Conservation (phyloP, 37 sponge, comb jelly and placozoan genomes). For the Hexactinellida sp. region DNA sequence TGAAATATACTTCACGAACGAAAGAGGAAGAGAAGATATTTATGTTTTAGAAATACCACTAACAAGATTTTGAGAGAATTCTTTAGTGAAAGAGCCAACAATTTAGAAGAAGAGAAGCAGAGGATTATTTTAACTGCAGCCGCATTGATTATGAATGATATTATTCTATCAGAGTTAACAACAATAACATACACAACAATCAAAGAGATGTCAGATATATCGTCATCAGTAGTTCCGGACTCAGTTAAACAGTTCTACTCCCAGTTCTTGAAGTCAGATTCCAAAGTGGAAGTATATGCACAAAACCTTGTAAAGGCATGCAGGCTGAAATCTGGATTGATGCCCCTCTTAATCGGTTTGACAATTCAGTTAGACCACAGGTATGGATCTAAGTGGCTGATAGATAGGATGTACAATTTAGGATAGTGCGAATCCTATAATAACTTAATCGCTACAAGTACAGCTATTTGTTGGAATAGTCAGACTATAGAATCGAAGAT, state of each 20-base stretch:
- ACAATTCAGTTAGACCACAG: conserved; percentile 23
- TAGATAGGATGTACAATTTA: neutral
- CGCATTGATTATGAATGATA: neutral
- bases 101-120: neutral
- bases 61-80: no score
- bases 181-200: neutral
- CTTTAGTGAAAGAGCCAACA: no score
- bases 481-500: neutral
- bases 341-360: conserved; percentile 16
- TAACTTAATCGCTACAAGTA: neutral
- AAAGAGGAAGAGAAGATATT: no score
- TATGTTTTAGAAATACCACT: no score
- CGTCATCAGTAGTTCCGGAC: neutral
- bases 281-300: neutral
- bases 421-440: neutral
- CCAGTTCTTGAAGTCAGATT: neutral
- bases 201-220: neutral
- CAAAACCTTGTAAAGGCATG: conserved; percentile 22
- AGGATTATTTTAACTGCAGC: neutral
- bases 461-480: neutral
- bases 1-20: no score
- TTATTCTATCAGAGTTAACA: neutral
- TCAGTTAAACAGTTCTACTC: neutral
- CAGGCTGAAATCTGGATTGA: neutral
- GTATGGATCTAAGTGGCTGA: conserved; percentile 29